These are phyloP conservation scores for Notoglanidium macrostoma DNA, from an alignment of 2,797 vertebrate species.

Conservation along the genomic window DNA sequence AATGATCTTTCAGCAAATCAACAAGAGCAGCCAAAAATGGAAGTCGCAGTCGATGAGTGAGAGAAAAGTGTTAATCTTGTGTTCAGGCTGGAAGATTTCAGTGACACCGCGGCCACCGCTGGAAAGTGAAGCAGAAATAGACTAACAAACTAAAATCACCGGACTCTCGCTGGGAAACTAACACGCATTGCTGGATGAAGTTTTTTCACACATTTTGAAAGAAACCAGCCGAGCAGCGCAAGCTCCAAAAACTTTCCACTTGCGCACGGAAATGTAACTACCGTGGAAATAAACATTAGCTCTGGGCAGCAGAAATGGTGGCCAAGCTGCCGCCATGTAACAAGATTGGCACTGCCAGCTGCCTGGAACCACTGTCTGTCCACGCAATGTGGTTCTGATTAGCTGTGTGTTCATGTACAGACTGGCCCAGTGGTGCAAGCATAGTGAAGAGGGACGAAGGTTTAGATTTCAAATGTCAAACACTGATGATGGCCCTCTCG, in stretches of 20 bases:
- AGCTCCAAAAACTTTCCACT: slow-evolving; percentile 58
- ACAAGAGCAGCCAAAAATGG: slow-evolving; percentile 48
- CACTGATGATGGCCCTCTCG: slow-evolving; percentile 32
- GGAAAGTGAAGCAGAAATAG: slow-evolving; percentile 35
- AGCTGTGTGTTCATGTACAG: slow-evolving; percentile 43
- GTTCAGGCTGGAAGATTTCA: slow-evolving; percentile 16
- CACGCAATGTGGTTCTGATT: slow-evolving; percentile 53
- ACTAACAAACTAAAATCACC: neutral
- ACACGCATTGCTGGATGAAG: slow-evolving; percentile 16
- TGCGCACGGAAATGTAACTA: slow-evolving; percentile 56
- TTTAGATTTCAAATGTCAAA: slow-evolving; percentile 47
- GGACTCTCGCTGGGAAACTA: neutral
- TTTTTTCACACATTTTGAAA: slow-evolving; percentile 58
- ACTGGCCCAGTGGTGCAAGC: slow-evolving; percentile 31
- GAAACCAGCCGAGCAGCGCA: slow-evolving; percentile 44
- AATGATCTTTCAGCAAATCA: slow-evolving; percentile 10
- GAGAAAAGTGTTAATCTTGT: slow-evolving; percentile 32
- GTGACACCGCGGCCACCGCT: neutral
- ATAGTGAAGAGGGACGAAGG: slow-evolving; percentile 19
- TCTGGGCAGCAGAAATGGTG: neutral
- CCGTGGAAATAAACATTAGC: slow-evolving; percentile 63
- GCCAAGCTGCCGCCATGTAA: slow-evolving; percentile 34
- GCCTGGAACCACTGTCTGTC: neutral
- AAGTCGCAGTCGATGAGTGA: slow-evolving; percentile 23
- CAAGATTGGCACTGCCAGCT: slow-evolving; percentile 31